Base-by-base conservation (phyloP, 2,113 vertebrate species). In the Lipotes vexillifer region DNA sequence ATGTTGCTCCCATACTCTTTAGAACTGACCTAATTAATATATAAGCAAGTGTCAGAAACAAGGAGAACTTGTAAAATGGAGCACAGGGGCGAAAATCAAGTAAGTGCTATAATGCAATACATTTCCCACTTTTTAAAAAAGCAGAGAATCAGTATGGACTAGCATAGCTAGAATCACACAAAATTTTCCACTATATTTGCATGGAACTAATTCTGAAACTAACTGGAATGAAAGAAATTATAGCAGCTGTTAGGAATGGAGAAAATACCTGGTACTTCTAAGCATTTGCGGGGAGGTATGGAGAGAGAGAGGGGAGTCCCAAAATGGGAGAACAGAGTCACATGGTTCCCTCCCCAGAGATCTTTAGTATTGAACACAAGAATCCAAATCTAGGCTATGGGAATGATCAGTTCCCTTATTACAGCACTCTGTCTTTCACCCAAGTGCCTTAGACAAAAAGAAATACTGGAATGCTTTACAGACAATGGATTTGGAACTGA, bases 211-310 rank as follows among this genome's bases (percentile, higher is more conserved):
- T 92, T 89, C 17, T 66, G 63, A 90, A 63, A 84, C 29, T 65
- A 93, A 69, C 7, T 81, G 69, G 36, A 90, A 96, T 83, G 69
- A 46, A 75, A 94, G 87, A 44, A 89, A 91, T 27, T 68, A 94
- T 0, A 66, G 61, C 44, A 86, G 72, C 55, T 85, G 21, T 44
- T 71, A 87, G 57, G 57, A 89, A 72, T 33, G 49, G 27, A 75
- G 33, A 66, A 92, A 97, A 46, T 17, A 81, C 29, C 52, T 52
- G 49, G 63, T 36, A 84, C 65, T 80, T 86, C 25, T 38, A 33
- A 4, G 5, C 8, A 59, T 38, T 31, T 49, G 20, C 21, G 27
- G 14, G 11, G 31, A n/a, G 49, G 6, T 15, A n/a, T 38, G 41
- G 57, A n/a, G 82, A 93, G 84, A 93, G 21, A 90, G 7, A 41